Conservation (phyloP, 2,888 invertebrate genomes). For the Acrobeloides nanus region DNA sequence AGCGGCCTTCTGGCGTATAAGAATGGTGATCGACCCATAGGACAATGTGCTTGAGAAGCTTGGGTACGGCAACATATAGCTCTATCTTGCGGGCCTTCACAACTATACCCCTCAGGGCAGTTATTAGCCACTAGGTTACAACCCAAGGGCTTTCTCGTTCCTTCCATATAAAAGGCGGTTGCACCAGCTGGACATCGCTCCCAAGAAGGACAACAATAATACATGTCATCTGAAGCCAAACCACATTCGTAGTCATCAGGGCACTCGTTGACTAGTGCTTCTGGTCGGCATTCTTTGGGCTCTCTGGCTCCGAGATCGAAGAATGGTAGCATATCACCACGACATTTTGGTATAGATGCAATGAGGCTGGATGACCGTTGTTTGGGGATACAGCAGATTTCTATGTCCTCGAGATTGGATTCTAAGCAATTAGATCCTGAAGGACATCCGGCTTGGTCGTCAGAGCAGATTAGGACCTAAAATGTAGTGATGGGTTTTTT, state of each 20-base stretch:
- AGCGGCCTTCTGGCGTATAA: slow-evolving; percentile 49
- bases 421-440: slow-evolving; percentile 1
- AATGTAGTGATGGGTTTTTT: no score
- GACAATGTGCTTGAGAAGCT: slow-evolving; percentile 33
- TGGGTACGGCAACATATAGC: slow-evolving; percentile 26
- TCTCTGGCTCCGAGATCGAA: slow-evolving; percentile 29
- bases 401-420: slow-evolving; percentile 25
- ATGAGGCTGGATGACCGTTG: slow-evolving; percentile 18
- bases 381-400: slow-evolving; percentile 26
- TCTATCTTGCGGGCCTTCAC: slow-evolving; percentile 30
- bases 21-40: slow-evolving; percentile 38
- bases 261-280: slow-evolving; percentile 27
- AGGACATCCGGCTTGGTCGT: slow-evolving; percentile 30
- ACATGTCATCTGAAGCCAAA: slow-evolving; percentile 25
- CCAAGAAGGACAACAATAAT: slow-evolving; percentile 31
- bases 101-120: slow-evolving; percentile 46
- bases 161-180: slow-evolving; percentile 34
- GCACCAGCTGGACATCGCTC: slow-evolving; percentile 29
- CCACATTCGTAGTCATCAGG: slow-evolving; percentile 31
- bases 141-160: slow-evolving; percentile 29
- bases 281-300: slow-evolving; percentile 23
- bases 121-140: slow-evolving; percentile 50
- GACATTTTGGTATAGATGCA: slow-evolving; percentile 28
- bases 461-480: slow-evolving; percentile 25
- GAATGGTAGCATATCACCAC: slow-evolving; percentile 26